These are phyloP conservation scores for Leptinotarsa juncta DNA, from an alignment of 2,888 invertebrate species.

Conservation along the genomic window DNA sequence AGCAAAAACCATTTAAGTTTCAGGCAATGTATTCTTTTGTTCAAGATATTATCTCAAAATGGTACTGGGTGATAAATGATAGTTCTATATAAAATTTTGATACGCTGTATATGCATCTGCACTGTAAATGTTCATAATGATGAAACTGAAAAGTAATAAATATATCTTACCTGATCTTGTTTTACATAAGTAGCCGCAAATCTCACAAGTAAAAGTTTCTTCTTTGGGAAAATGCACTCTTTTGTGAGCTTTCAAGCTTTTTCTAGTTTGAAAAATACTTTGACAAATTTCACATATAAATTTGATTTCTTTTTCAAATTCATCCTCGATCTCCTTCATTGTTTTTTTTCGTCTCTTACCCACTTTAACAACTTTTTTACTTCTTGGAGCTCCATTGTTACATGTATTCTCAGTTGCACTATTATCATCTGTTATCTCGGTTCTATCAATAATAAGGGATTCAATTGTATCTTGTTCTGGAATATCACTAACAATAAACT, in stretches of 20 bases:
- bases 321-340: constrained; percentile 22
- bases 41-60: too few species aligned
- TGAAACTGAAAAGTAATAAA: not conserved
- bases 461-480: constrained; percentile 34
- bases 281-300: constrained; percentile 43
- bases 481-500: constrained; percentile 34
- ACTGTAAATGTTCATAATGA: constrained; percentile 3
- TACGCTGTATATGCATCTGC: not conserved
- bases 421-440: constrained; percentile 15
- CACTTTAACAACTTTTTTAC: constrained; percentile 8
- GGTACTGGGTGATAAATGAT: too few species aligned
- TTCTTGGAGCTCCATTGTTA: constrained; percentile 14
- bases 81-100: too few species aligned
- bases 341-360: constrained; percentile 26
- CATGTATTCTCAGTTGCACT: constrained; percentile 18
- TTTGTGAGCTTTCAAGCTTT: constrained; percentile 42
- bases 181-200: constrained; percentile 50
- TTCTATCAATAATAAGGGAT: constrained; percentile 32
- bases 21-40: too few species aligned
- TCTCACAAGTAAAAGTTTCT: constrained; percentile 47
- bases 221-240: constrained; percentile 38
- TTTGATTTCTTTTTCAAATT: constrained; percentile 38
- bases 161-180: constrained; percentile 42
- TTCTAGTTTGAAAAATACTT: constrained; percentile 34
- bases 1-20: too few species aligned